phyloP scores from a whole-genome alignment of 2,888 invertebrate genomes.

The Polymixis lichenea region DNA sequence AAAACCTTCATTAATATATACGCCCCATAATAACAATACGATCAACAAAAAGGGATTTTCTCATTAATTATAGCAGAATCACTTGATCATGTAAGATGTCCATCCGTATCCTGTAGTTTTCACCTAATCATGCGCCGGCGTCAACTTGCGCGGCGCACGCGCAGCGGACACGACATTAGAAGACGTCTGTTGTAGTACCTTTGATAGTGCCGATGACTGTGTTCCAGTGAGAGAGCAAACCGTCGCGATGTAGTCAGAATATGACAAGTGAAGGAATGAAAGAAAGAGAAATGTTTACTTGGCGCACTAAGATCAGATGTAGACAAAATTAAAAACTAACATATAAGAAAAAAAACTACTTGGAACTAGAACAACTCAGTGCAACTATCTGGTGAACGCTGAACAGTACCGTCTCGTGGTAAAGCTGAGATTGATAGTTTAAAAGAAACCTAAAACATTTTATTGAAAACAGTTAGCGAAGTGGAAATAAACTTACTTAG shows the following conservation, averaged over 20 bases:
- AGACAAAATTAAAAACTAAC: neutral
- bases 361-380: neutral
- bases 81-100: conserved; percentile 12
- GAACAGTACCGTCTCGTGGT: neutral
- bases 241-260: conserved; percentile 1
- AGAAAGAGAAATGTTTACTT: neutral
- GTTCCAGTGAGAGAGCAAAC: conserved; percentile 3
- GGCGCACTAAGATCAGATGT: neutral
- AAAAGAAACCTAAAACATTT: neutral
- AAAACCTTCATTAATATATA: neutral
- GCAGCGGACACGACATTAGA: conserved; percentile 2
- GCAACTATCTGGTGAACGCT: neutral
- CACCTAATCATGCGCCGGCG: conserved; percentile 30
- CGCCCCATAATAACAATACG: conserved; percentile 10
- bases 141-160: neutral
- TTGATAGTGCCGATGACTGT: conserved; percentile 46
- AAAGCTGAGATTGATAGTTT: no score
- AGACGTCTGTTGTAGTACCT: conserved; percentile 17
- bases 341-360: neutral
- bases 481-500: neutral
- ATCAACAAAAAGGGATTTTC: conserved; percentile 18
- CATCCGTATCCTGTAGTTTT: conserved; percentile 34
- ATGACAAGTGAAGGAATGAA: no score
- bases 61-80: conserved; percentile 24
- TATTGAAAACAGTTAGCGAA: neutral